phyloP scores from a whole-genome alignment of 2,113 vertebrate species.

The Corydoras sp. region DNA sequence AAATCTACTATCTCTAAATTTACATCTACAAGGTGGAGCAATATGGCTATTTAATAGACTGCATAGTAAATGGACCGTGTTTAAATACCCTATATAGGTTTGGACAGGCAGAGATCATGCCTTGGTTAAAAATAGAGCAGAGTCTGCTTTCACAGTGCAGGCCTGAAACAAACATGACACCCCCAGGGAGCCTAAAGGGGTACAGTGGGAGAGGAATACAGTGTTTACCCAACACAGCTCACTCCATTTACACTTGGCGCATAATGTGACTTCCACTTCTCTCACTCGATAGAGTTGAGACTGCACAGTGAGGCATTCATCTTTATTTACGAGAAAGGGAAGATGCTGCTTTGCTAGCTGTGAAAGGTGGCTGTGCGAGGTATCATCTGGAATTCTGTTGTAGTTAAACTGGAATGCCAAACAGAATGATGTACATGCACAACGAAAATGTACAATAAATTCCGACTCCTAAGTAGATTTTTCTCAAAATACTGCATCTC shows the following conservation, averaged over 20 bases:
- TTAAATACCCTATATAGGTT: neutral
- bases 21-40: no score
- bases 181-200: slow-evolving; percentile 13
- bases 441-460: no score
- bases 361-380: neutral
- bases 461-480: no score
- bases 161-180: slow-evolving; percentile 19
- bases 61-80: no score
- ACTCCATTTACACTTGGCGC: slow-evolving; percentile 26
- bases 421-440: neutral
- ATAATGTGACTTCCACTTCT: slow-evolving; percentile 28
- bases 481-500: no score
- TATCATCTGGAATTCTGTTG: neutral
- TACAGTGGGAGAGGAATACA: slow-evolving; percentile 11
- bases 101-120: slow-evolving; percentile 12
- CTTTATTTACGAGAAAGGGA: slow-evolving; percentile 19
- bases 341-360: neutral
- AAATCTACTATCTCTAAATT: no score
- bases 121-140: slow-evolving; percentile 34
- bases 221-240: slow-evolving; percentile 31
- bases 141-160: slow-evolving; percentile 10
- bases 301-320: slow-evolving; percentile 14
- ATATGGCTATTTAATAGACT: no score
- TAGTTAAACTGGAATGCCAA: neutral
- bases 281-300: neutral